Percentiles rank a stretch among this genome's conserved stretches.
Evolutionary conservation across 2,888 invertebrate genomes (phyloP).

Genomic region (Netelia virgata): DNA sequence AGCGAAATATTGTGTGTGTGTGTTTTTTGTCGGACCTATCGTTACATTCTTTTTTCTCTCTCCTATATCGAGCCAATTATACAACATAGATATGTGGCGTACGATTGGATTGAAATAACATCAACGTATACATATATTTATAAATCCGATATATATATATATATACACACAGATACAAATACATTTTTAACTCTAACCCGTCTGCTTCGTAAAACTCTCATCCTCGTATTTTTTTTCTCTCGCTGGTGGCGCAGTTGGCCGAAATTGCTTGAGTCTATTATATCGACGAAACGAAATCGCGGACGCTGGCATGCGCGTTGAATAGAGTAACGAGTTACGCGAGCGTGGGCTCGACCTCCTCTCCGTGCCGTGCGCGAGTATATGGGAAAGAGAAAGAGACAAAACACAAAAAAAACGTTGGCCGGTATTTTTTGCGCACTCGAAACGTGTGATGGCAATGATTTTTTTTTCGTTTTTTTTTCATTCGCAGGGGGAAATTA

Average conservation of each 20-base stretch:
- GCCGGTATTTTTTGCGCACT: neutral
- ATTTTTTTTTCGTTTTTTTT: slow-evolving; percentile 26
- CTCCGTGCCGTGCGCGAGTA: neutral
- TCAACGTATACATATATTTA: slow-evolving; percentile 19
- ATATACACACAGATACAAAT: neutral
- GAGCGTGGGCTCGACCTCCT: neutral
- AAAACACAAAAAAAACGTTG: slow-evolving; percentile 35
- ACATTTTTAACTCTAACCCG: slow-evolving; percentile 39
- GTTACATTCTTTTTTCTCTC: slow-evolving; percentile 1
- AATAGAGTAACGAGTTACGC: slow-evolving; percentile 67
- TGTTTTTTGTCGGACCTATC: neutral
- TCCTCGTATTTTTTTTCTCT: slow-evolving; percentile 51
- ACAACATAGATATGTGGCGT: neutral
- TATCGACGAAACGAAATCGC: slow-evolving; percentile 65
- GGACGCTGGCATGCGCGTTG: slow-evolving; percentile 40
- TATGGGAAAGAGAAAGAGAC: slow-evolving; percentile 9
- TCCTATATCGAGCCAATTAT: slow-evolving; percentile 40
- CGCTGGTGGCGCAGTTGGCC: slow-evolving; percentile 51
- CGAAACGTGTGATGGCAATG: slow-evolving; percentile 46
- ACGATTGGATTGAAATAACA: neutral
- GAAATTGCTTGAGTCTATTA: slow-evolving; percentile 68
- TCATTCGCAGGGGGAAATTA: slow-evolving; percentile 13
- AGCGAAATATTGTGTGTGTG: neutral
- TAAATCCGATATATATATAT: neutral
- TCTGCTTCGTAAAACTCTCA: slow-evolving; percentile 54